phyloP scores from a whole-genome alignment of 35 echinoderm and acorn worm species.

The Hemicentrotus pulcherrimus region DNA sequence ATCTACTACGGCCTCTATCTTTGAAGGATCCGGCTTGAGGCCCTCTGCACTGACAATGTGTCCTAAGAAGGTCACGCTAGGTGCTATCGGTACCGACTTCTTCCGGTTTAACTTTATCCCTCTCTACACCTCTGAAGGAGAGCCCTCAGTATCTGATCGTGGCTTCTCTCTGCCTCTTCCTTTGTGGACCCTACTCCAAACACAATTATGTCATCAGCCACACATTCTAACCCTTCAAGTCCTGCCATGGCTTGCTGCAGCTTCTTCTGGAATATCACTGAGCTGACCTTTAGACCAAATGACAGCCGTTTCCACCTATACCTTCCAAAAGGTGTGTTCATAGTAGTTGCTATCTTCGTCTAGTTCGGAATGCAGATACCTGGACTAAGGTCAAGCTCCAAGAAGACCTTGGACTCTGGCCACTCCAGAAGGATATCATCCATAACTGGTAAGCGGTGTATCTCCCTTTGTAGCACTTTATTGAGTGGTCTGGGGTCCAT shows the following conservation, averaged over 20 bases:
- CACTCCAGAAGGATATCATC: constrained; percentile 55
- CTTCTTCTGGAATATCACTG: constrained; percentile 52
- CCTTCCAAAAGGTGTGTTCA: constrained; percentile 71
- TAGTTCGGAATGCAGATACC: constrained; percentile 60
- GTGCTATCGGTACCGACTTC: neutral
- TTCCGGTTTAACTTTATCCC: constrained; percentile 52
- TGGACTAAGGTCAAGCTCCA: constrained; percentile 12
- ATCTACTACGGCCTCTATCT: constrained; percentile 53
- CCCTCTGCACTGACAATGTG: constrained; percentile 49
- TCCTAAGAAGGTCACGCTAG: constrained; percentile 28
- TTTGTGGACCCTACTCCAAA: constrained; percentile 59
- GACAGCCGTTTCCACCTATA: constrained; percentile 60
- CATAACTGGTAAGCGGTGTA: constrained; percentile 38
- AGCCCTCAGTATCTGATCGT: constrained; percentile 54
- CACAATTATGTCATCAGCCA: constrained; percentile 80
- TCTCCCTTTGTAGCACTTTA: constrained; percentile 38
- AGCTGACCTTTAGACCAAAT: constrained; percentile 38
- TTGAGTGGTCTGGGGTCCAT: constrained; percentile 61
- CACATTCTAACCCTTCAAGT: constrained; percentile 47
- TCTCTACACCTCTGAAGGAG: constrained; percentile 60
- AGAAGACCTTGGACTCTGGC: constrained; percentile 42
- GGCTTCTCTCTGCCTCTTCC: constrained; percentile 59
- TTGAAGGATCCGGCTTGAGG: constrained; percentile 47
- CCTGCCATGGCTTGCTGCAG: constrained; percentile 54
- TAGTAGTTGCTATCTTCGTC: constrained; percentile 36